These are phyloP conservation scores for Chironomus tentans DNA, from an alignment of 2,888 invertebrate genomes.

Conservation along the genomic window DNA sequence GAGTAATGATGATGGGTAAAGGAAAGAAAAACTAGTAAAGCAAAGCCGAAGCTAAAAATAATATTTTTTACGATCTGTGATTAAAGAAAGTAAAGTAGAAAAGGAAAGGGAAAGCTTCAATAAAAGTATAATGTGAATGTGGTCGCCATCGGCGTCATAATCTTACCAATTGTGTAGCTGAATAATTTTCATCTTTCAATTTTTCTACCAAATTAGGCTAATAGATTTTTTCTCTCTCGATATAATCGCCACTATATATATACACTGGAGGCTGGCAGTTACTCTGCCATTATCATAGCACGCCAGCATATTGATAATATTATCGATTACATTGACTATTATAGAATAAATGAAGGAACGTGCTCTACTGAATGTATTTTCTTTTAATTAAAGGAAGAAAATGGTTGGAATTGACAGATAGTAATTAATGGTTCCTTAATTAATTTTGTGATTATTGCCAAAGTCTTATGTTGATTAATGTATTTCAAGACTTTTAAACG, in stretches of 20 bases:
- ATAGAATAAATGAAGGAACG: neutral
- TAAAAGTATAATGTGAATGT: neutral
- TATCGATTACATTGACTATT: neutral
- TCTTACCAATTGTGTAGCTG: neutral
- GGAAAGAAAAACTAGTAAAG: too few species aligned
- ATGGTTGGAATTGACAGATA: constrained; percentile 12
- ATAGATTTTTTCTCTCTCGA: neutral
- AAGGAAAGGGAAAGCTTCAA: neutral
- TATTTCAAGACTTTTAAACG: neutral
- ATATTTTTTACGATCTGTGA: neutral
- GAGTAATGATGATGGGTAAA: too few species aligned
- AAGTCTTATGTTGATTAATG: constrained; percentile 21
- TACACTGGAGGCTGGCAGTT: neutral
- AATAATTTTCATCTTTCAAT: neutral
- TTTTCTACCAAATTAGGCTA: neutral
- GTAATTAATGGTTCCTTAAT: constrained; percentile 25
- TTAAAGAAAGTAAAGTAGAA: neutral
- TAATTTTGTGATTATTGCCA: constrained; percentile 22
- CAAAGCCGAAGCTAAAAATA: too few species aligned
- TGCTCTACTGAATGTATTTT: neutral
- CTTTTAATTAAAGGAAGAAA: neutral
- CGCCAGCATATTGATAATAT: neutral
- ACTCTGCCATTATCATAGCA: neutral
- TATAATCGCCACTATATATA: neutral
- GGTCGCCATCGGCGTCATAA: neutral